phyloP scores from a whole-genome alignment of 2,113 vertebrate genomes.

The Odocoileus virginianus region DNA sequence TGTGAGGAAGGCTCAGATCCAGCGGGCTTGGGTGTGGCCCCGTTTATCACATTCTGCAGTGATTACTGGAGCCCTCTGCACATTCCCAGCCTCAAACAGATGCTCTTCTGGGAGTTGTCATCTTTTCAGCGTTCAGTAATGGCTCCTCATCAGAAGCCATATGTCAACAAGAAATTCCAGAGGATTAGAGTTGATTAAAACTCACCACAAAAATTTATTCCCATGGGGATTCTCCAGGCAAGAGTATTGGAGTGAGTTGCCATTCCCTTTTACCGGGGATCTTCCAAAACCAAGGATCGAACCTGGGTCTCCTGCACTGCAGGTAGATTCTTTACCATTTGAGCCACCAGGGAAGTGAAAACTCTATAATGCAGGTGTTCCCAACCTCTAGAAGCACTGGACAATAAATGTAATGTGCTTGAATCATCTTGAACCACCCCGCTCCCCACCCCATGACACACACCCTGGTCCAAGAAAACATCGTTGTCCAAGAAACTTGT shows the following conservation, averaged over 20 bases:
- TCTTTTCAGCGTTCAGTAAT: slow-evolving; percentile 45
- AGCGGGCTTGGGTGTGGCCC: not conserved
- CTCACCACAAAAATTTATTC: not conserved
- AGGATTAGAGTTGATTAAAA: slow-evolving; percentile 15
- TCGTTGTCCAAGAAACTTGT: not conserved
- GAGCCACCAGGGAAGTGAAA: not conserved
- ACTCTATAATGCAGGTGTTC: not conserved
- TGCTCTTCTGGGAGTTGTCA: slow-evolving; percentile 21
- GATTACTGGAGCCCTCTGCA: not conserved
- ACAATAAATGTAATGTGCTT: not conserved
- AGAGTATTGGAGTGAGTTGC: not conserved
- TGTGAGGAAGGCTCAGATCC: not conserved
- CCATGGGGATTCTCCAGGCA: not conserved
- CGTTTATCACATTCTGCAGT: not conserved
- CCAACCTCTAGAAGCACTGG: not conserved
- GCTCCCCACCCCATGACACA: not conserved
- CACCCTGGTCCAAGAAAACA: not conserved
- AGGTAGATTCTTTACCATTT: not conserved
- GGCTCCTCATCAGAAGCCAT: slow-evolving; percentile 37
- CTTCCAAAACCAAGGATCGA: not conserved
- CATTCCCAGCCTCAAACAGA: not conserved
- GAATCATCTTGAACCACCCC: not conserved
- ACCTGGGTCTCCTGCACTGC: not conserved
- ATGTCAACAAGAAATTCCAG: slow-evolving; percentile 33
- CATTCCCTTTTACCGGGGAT: not conserved